phyloP scores from a whole-genome alignment of 2,113 vertebrate genomes.

The Spilogale gracilis region DNA sequence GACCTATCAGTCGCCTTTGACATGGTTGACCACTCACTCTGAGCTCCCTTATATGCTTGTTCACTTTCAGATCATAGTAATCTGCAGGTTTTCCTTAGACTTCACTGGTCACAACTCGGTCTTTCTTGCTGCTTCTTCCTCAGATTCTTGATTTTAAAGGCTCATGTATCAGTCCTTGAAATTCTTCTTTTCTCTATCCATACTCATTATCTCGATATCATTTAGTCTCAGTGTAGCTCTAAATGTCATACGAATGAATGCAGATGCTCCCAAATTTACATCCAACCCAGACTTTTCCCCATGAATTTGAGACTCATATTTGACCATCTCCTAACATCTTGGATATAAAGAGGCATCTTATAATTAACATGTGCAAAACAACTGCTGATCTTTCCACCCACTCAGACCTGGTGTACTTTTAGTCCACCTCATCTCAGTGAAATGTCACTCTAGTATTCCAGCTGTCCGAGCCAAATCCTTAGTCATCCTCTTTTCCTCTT shows the following conservation, averaged over 20 bases:
- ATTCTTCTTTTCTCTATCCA: background rate
- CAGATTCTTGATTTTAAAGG: background rate
- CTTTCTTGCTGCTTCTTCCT: background rate
- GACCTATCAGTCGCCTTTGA: background rate
- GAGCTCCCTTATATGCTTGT: background rate
- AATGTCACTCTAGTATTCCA: background rate
- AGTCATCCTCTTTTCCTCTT: background rate
- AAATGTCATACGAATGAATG: background rate
- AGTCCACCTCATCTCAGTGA: background rate
- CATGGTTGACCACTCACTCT: background rate
- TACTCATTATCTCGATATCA: background rate
- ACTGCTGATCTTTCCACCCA: background rate
- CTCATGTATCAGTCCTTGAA: background rate
- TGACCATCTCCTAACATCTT: background rate
- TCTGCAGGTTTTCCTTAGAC: background rate
- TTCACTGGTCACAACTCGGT: background rate
- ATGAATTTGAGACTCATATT: background rate
- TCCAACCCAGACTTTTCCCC: background rate
- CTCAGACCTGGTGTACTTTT: accelerated
- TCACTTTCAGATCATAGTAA: background rate
- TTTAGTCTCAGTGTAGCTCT: background rate
- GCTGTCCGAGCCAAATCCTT: background rate
- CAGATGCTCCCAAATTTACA: background rate
- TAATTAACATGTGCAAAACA: background rate
- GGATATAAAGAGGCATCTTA: background rate